Base-by-base conservation (phyloP, 1,140 invertebrate species). In the Macrobrachium rosenbergii region DNA sequence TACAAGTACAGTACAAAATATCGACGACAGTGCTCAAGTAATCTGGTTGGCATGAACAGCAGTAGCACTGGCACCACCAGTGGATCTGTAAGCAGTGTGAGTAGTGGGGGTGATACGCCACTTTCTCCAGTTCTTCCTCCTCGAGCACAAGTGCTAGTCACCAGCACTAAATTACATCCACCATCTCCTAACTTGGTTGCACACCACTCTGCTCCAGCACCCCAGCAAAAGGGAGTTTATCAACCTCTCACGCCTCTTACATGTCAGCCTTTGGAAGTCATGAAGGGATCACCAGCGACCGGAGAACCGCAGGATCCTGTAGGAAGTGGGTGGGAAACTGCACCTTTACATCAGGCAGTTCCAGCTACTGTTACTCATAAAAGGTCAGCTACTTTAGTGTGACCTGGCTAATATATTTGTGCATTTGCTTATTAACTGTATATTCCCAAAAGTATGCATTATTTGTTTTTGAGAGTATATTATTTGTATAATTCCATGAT, bases 1-100 rank as follows among this genome's bases (percentile, higher is more conserved):
- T 99, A 98, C 92, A 98, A 99, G 92, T 99, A 99, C 91, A 98
- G 97, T 76, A 97, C 97, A 45, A 98, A 98, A 91, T 97, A 96
- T 92, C 94, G 96, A 28, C 95, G 96, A 52, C 91, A 93, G 93
- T 91, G 92, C 83, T 82, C 84, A 2, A 80, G 80, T 43, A 87
- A 87, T 52, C 21, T 86, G 59, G 84, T 28, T 21, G 88, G 88
- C 2, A 73, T 88, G 28, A 88, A 83, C 67, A 67, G 85, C 14
- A 84, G 88, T 43, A 85, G 83, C 52, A 89, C 84, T 59, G 82
- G 82, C 11, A 83, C 67, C 1, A 87, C 85, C 1, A 87, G 85
- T 64, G 85, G 85, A 19, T 87, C 85, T 45, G 85, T 87, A n/a
- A 89, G 88, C 72, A 89, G 87, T 63, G 83, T 85, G 43, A 89